Conservation (phyloP, 2,888 invertebrate genomes). For the Drosophila algonquin region DNA sequence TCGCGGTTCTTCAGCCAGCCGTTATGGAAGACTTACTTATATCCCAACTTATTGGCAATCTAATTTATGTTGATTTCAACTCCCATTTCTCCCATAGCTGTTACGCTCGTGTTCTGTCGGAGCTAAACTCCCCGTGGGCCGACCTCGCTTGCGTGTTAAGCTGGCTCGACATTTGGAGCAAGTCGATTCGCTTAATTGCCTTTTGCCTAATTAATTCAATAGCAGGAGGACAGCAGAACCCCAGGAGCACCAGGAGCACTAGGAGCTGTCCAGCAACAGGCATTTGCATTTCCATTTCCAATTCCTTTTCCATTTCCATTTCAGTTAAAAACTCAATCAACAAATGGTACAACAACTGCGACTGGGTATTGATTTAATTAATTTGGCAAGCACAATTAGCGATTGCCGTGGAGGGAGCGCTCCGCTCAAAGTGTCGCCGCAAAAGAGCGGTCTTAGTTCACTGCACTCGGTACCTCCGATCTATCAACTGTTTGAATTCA, state of each 20-base stretch:
- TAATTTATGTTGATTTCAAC: slow-evolving; percentile 46
- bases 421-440: slow-evolving; percentile 22
- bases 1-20: slow-evolving; percentile 53
- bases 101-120: not conserved
- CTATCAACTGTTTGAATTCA: slow-evolving; percentile 43
- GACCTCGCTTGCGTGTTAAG: slow-evolving; percentile 53
- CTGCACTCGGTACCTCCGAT: slow-evolving; percentile 33
- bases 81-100: slow-evolving; percentile 4
- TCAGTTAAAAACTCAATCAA: slow-evolving; percentile 58
- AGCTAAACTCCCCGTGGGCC: slow-evolving; percentile 43
- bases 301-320: slow-evolving; percentile 15
- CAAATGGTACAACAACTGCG: slow-evolving; percentile 54
- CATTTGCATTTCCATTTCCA: slow-evolving; percentile 36
- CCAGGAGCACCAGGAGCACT: slow-evolving; percentile 3
- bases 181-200: slow-evolving; percentile 73
- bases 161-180: slow-evolving; percentile 50
- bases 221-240: slow-evolving; percentile 13
- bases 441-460: slow-evolving; percentile 31
- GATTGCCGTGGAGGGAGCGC: slow-evolving; percentile 51
- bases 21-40: slow-evolving; percentile 47
- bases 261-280: slow-evolving; percentile 35
- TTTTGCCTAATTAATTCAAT: slow-evolving; percentile 76
- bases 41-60: slow-evolving; percentile 48
- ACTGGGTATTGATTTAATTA: slow-evolving; percentile 64
- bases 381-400: slow-evolving; percentile 69